phyloP scores from a whole-genome alignment of 2,797 vertebrate species.

The Enteromius paludinosus region DNA sequence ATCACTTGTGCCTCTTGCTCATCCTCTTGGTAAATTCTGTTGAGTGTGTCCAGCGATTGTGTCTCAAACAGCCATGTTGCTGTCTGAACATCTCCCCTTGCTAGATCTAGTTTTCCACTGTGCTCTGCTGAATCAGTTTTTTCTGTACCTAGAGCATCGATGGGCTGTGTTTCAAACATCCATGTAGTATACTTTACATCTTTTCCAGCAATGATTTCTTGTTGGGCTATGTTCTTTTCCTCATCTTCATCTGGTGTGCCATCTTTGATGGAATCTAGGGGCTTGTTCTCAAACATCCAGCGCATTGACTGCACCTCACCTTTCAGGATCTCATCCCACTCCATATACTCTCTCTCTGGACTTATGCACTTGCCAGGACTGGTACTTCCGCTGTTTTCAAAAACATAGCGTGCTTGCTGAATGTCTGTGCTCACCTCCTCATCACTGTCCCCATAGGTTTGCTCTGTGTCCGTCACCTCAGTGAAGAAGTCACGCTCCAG shows the following conservation, averaged over 20 bases:
- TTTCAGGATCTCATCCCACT: conserved; percentile 88
- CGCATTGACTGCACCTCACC: conserved; percentile 87
- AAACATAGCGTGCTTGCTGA: conserved; percentile 80
- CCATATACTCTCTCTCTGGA: conserved; percentile 81
- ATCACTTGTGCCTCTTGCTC: conserved; percentile 69
- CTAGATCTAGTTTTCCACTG: conserved; percentile 77
- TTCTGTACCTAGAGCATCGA: conserved; percentile 74
- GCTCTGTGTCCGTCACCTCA: conserved; percentile 81
- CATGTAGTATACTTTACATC: conserved; percentile 86
- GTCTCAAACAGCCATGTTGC: conserved; percentile 88
- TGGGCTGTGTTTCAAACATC: conserved; percentile 91
- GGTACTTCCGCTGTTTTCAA: conserved; percentile 81
- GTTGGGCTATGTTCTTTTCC: conserved; percentile 77
- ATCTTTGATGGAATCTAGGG: conserved; percentile 84
- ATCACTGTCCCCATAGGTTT: conserved; percentile 67
- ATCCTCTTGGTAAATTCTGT: conserved; percentile 83
- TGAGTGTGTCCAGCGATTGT: conserved; percentile 81
- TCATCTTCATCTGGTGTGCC: conserved; percentile 77
- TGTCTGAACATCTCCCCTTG: conserved; percentile 81
- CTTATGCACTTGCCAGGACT: conserved; percentile 78
- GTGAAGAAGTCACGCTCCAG: conserved; percentile 82
- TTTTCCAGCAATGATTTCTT: conserved; percentile 86
- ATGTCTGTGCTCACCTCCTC: conserved; percentile 77
- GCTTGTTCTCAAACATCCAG: conserved; percentile 90
- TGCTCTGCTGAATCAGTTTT: conserved; percentile 64